Conservation (phyloP, 2,888 invertebrate genomes). For the Ditula angustiorana region DNA sequence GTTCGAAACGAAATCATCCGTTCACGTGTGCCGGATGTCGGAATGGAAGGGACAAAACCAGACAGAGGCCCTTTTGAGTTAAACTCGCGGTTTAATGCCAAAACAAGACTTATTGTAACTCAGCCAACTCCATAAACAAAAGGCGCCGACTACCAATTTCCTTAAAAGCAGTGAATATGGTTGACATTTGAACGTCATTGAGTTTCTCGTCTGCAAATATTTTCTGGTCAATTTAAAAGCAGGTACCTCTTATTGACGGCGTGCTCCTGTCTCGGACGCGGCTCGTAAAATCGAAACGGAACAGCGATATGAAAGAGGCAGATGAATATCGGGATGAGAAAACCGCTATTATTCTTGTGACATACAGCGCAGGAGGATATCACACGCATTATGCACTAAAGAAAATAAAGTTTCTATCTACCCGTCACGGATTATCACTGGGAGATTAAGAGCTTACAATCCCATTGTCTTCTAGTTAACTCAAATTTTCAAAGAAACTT, state of each 20-base stretch:
- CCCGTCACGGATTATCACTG: background rate
- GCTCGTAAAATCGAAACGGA: conserved; percentile 80
- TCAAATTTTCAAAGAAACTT: background rate
- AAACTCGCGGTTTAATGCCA: conserved; percentile 71
- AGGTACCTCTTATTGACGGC: conserved; percentile 66
- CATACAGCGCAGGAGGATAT: conserved; percentile 48
- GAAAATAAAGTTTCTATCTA: background rate
- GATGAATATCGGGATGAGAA: conserved; percentile 80
- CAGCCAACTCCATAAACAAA: conserved; percentile 46
- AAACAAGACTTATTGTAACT: conserved; percentile 69
- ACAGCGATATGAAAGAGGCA: conserved; percentile 72
- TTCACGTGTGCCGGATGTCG: conserved; percentile 81
- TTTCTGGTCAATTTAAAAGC: conserved; percentile 53
- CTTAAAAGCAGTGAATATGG: conserved; percentile 50
- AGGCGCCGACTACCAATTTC: conserved; percentile 16
- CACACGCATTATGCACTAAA: background rate
- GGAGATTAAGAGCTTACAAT: background rate
- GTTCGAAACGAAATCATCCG: conserved; percentile 53
- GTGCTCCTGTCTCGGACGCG: conserved; percentile 60
- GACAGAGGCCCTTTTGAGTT: conserved; percentile 66
- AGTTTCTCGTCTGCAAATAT: conserved; percentile 43
- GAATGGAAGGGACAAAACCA: conserved; percentile 71
- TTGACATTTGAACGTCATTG: conserved; percentile 48
- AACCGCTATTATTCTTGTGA: conserved; percentile 69
- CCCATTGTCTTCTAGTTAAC: background rate